Evolutionary conservation across 2,797 vertebrate species (phyloP), one percentile per base, ranked within the genome.

Genomic region (Hemibagrus guttatus): DNA sequence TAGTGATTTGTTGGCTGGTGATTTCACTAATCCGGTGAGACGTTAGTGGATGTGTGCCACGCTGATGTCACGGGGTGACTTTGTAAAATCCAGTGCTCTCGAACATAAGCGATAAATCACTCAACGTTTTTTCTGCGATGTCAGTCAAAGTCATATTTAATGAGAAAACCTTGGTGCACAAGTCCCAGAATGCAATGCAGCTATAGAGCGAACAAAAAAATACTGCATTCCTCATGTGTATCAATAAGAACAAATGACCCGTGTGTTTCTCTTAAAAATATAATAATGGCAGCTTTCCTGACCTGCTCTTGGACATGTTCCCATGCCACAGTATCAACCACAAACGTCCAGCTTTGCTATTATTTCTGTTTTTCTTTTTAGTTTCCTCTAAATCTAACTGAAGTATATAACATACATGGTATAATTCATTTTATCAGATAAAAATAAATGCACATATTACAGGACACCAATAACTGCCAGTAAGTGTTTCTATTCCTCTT

Each of bases 371-470:
- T 69, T 39, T 39, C 35, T 39, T 39, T 52, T 16, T 14, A n/a
- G 26, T 46, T 71, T 72, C 21, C 69, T 16, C 26, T 17, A 39
- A 5, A 4, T 9, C 46, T 52, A 52, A 75, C 54, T 12, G 54
- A 54, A 54, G n/a, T 52, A 54, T 28, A 28, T 52, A 76, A 76
- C 17, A 6, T n/a, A 17, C 72, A 75, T 26, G 49, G 46, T 6
- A n/a, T 52, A 75, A 75, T 75, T 75, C 23, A n/a, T 75, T 75
- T 74, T n/a, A 5, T 46, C 21, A 23, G 39, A 49, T 74, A 26
- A 74, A 6, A 49, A 74, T 75, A 75, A 75, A 52, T 75, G 5
- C 72, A 75, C n/a, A 75, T 75, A 52, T 52, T 75, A 75, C 26
- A 52, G 72, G n/a, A 16, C 26, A 52, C 23, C 31, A 42, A 23